Percentiles rank a stretch among this genome's conserved stretches.
Evolutionary conservation across 2,888 invertebrate genomes (phyloP).

Genomic region (Anagyrus pseudococci): DNA sequence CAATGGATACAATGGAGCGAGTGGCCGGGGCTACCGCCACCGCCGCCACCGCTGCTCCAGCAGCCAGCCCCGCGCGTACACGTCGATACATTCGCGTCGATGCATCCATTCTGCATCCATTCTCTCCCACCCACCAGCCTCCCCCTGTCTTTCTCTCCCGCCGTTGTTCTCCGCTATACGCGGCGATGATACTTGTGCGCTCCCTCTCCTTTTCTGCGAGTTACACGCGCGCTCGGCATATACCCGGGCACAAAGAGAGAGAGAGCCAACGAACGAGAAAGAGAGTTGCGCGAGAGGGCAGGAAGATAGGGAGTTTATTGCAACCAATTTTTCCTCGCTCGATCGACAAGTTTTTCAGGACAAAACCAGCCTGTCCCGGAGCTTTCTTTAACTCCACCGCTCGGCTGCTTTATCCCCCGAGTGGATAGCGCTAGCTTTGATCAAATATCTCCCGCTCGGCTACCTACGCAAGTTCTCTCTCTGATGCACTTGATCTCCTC

Average conservation of each 20-base stretch:
- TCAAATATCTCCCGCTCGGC: too few species aligned
- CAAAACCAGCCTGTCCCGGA: slow-evolving; percentile 32
- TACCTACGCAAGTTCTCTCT: too few species aligned
- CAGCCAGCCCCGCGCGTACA: too few species aligned
- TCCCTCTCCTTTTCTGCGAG: neutral
- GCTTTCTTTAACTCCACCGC: too few species aligned
- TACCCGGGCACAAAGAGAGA: too few species aligned
- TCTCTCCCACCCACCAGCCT: neutral
- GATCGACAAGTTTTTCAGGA: slow-evolving; percentile 30
- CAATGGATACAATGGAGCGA: slow-evolving; percentile 43
- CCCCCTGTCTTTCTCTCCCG: neutral
- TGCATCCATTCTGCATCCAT: slow-evolving; percentile 7
- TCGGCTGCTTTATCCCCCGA: too few species aligned
- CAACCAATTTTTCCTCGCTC: slow-evolving; percentile 27
- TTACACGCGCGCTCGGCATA: too few species aligned
- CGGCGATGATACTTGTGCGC: neutral
- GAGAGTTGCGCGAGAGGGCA: neutral
- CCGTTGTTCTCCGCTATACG: neutral
- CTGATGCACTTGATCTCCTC: too few species aligned
- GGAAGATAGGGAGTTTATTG: slow-evolving; percentile 24
- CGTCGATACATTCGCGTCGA: slow-evolving; percentile 30
- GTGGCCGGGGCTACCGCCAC: neutral
- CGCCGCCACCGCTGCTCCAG: too few species aligned
- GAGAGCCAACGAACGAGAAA: too few species aligned
- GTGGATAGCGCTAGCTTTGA: too few species aligned